These are phyloP conservation scores for Notodonta dromedarius DNA, from an alignment of 2,888 invertebrate species.

Conservation along the genomic window DNA sequence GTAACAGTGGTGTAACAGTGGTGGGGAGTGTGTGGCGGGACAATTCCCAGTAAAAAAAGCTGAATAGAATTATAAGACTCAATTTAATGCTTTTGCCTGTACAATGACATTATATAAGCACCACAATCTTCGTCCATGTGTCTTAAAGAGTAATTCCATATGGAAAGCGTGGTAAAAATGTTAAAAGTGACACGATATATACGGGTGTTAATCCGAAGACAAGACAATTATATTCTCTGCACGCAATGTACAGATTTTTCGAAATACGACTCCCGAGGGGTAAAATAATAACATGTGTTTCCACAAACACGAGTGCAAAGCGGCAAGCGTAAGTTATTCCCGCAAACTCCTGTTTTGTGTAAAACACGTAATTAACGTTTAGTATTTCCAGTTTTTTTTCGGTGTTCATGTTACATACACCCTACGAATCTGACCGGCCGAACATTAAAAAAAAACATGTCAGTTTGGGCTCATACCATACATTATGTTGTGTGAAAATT, in stretches of 20 bases:
- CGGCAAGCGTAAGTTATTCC: not conserved
- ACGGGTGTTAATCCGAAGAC: conserved; percentile 17
- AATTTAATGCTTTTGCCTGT: no score
- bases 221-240: conserved; percentile 23
- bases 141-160: not conserved
- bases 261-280: conserved; percentile 22
- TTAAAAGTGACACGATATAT: conserved; percentile 7
- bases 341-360: not conserved
- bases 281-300: conserved; percentile 21
- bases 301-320: conserved; percentile 6
- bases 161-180: conserved; percentile 1
- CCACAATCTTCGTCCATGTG: not conserved
- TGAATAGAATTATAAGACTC: no score
- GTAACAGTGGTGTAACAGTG: no score
- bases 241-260: conserved; percentile 26
- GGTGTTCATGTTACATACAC: not conserved
- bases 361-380: conserved; percentile 6
- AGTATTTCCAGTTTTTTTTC: not conserved
- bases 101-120: no score
- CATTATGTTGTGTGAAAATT: not conserved
- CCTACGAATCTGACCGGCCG: not conserved
- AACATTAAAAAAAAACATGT: conserved; percentile 1
- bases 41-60: no score
- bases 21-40: no score
- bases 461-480: not conserved